Percentiles rank a stretch among this genome's conserved stretches.
phyloP scores from a whole-genome alignment of 2,113 vertebrate genomes.

The Nematolebias whitei region DNA sequence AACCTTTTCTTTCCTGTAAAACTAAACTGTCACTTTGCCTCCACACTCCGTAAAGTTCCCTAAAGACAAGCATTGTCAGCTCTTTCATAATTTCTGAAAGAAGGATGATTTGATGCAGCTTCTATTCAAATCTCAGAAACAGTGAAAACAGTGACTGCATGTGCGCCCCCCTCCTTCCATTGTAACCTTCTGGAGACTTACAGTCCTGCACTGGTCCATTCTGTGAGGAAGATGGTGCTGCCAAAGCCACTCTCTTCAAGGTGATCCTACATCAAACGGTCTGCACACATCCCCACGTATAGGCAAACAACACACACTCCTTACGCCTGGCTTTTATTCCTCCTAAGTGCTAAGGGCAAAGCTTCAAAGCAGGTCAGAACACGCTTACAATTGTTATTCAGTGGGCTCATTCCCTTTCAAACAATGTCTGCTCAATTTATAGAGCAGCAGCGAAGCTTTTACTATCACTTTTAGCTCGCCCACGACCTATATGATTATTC shows the following conservation, averaged over 20 bases:
- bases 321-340: constrained; percentile 42
- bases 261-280: constrained; percentile 60
- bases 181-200: constrained; percentile 31
- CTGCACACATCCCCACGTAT: constrained; percentile 8
- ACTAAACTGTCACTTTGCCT: constrained; percentile 22
- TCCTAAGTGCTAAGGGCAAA: constrained; percentile 53
- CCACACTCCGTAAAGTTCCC: constrained; percentile 32
- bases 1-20: constrained; percentile 27
- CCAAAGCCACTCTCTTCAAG: constrained; percentile 57
- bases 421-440: constrained; percentile 51
- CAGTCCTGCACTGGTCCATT: constrained; percentile 22
- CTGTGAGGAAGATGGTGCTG: constrained; percentile 32
- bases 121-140: constrained; percentile 43
- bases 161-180: constrained; percentile 23
- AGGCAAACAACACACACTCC: constrained; percentile 10
- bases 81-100: constrained; percentile 53
- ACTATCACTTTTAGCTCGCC: constrained; percentile 4
- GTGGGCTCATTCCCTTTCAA: constrained; percentile 57
- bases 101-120: constrained; percentile 37
- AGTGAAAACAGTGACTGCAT: not conserved
- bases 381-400: constrained; percentile 54
- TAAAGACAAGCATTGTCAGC: constrained; percentile 35
- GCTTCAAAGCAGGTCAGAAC: constrained; percentile 66
- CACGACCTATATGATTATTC: not conserved
- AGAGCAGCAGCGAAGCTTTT: constrained; percentile 20